These are phyloP conservation scores for Labroides dimidiatus DNA, from an alignment of 2,797 vertebrate genomes.

Conservation along the genomic window DNA sequence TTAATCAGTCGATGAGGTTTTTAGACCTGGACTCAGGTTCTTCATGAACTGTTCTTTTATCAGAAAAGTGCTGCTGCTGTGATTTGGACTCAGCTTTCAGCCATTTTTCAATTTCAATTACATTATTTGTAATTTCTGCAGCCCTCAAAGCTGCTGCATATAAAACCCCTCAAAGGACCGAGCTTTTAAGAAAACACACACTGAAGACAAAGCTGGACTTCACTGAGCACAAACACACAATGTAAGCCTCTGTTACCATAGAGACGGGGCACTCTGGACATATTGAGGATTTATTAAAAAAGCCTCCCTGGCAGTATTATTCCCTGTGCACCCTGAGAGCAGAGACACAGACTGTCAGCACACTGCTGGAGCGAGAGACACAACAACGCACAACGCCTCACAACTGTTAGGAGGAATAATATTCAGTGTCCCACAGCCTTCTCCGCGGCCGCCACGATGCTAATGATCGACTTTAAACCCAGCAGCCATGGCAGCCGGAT, in stretches of 20 bases:
- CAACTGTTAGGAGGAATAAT: constrained; percentile 20
- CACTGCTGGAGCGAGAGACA: constrained; percentile 43
- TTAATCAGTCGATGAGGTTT: not conserved
- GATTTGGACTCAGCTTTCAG: not conserved
- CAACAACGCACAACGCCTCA: constrained; percentile 13
- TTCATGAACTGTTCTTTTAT: not conserved
- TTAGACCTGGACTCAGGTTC: not conserved
- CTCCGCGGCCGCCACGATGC: constrained; percentile 29
- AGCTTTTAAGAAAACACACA: constrained; percentile 46
- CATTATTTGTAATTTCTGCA: not conserved
- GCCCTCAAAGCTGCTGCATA: not conserved
- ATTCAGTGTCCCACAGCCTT: not conserved
- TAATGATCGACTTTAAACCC: constrained; percentile 43
- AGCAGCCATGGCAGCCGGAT: constrained; percentile 23
- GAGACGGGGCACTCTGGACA: constrained; percentile 79
- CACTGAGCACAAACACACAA: constrained; percentile 51
- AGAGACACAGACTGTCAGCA: constrained; percentile 57
- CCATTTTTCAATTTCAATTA: not conserved
- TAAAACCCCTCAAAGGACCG: constrained; percentile 3
- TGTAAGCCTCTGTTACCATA: constrained; percentile 79
- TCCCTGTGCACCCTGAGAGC: constrained; percentile 55
- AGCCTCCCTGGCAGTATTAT: constrained; percentile 64
- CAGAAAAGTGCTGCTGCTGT: not conserved
- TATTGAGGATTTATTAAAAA: constrained; percentile 80
- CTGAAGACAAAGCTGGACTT: constrained; percentile 53